These are phyloP conservation scores for Cremastinae sp. DNA, from an alignment of 2,888 invertebrate genomes.

Conservation along the genomic window DNA sequence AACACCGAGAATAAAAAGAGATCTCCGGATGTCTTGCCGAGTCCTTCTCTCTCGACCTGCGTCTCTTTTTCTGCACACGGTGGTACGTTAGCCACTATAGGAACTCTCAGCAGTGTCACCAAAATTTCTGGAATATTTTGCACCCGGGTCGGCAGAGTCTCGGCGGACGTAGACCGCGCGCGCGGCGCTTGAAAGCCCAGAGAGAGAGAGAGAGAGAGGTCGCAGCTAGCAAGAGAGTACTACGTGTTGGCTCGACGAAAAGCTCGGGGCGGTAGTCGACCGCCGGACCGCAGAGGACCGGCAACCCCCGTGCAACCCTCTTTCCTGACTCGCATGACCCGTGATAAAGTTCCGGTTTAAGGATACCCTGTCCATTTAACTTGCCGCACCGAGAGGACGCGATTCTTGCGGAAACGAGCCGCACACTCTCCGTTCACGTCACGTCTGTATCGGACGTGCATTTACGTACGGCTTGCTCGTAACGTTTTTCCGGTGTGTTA, in stretches of 20 bases:
- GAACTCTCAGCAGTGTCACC: constrained; percentile 75
- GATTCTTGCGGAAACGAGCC: constrained; percentile 29
- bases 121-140: constrained; percentile 78
- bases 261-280: constrained; percentile 53
- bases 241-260: constrained; percentile 15
- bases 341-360: constrained; percentile 75
- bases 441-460: neutral
- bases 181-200: constrained; percentile 26
- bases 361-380: constrained; percentile 67
- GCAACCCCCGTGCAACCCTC: constrained; percentile 5
- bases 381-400: constrained; percentile 40
- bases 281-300: constrained; percentile 61
- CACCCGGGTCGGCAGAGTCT: constrained; percentile 53
- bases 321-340: constrained; percentile 43
- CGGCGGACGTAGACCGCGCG: constrained; percentile 12
- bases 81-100: neutral
- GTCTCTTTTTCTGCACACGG: neutral
- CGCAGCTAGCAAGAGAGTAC: too few relatives aligned
- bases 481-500: constrained; percentile 14
- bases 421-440: constrained; percentile 3
- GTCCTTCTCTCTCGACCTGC: neutral
- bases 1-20: constrained; percentile 75
- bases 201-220: constrained; percentile 14
- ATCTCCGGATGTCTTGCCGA: constrained; percentile 29
- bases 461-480: neutral